Evolutionary conservation across 2,888 invertebrate species (phyloP), one percentile per base, ranked within the genome.

Genomic region (Lingula anatina): DNA sequence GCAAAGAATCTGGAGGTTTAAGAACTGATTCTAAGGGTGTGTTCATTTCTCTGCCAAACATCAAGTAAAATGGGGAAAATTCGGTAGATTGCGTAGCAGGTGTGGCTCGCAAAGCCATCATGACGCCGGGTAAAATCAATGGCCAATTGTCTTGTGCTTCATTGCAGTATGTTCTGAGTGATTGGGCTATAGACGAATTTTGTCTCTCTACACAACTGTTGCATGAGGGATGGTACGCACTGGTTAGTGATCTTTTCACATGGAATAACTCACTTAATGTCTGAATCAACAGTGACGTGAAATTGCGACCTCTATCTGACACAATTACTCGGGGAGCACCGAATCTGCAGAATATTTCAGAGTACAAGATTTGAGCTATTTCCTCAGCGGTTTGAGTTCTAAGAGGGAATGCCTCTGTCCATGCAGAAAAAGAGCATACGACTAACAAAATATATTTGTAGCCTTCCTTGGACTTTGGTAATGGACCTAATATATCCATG

Each of bases 71-170:
- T n/a, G n/a, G n/a, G n/a, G n/a, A n/a, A n/a, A n/a, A n/a, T n/a
- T n/a, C n/a, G n/a, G n/a, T n/a, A n/a, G n/a, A n/a, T n/a, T n/a
- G n/a, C n/a, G n/a, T n/a, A n/a, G n/a, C n/a, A n/a, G n/a, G n/a
- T n/a, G n/a, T n/a, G n/a, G n/a, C n/a, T n/a, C n/a, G 31, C 21
- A 49, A 39, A 2, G 50, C 44, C 50, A 50, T 57, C n/a, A 55
- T 23, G 1, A 53, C 46, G 2, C 51, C 47, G 5, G 53, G 51
- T 5, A 55, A 28, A 1, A 50, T 15, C 12, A 25, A 9, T 4
- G 53, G 46, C 53, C 53, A 54, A 21, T 49, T 50, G 5, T 50
- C 36, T 37, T 56, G 53, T 15, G 53, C 46, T 35, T 56, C 50
- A 15, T 49, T 15, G 7, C 46, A 26, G 38, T 59, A 56, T 18